Percentiles rank a stretch among this genome's conserved stretches.
Conservation (phyloP, 2,113 vertebrate genomes). For the Willisornis vidua region DNA sequence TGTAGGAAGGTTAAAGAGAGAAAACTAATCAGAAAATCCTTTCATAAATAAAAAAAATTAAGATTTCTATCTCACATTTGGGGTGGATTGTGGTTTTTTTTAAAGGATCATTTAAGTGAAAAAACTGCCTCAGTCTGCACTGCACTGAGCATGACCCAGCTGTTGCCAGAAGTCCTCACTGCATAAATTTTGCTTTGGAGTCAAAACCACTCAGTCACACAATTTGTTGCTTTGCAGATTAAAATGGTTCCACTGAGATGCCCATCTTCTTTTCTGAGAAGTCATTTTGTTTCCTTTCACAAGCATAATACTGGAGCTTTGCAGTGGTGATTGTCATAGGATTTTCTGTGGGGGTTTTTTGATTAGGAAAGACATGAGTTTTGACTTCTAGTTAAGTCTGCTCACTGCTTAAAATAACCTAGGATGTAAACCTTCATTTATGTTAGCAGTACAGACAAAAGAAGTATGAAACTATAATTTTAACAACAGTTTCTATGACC, state of each 20-base stretch:
- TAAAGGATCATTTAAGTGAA: neutral
- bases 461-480: neutral
- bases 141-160: neutral
- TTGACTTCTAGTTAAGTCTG: neutral
- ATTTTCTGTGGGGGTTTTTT: neutral
- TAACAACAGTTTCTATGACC: neutral
- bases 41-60: neutral
- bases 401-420: neutral
- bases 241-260: neutral
- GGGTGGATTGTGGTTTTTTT: accelerated
- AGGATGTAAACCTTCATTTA: neutral
- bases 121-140: neutral
- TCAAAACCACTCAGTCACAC: neutral
- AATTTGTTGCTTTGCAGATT: neutral
- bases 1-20: neutral
- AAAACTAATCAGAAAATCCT: neutral
- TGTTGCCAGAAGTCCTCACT: neutral
- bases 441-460: neutral
- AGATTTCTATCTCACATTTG: neutral
- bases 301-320: neutral
- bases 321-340: neutral
- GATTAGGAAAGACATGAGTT: neutral
- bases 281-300: neutral
- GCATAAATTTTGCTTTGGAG: neutral
- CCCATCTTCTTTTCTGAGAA: neutral